Evolutionary conservation across 64 coral and sea anemone genomes (phyloP), one percentile per base, ranked within the genome.

Genomic region (Dendronephthya gigantea): DNA sequence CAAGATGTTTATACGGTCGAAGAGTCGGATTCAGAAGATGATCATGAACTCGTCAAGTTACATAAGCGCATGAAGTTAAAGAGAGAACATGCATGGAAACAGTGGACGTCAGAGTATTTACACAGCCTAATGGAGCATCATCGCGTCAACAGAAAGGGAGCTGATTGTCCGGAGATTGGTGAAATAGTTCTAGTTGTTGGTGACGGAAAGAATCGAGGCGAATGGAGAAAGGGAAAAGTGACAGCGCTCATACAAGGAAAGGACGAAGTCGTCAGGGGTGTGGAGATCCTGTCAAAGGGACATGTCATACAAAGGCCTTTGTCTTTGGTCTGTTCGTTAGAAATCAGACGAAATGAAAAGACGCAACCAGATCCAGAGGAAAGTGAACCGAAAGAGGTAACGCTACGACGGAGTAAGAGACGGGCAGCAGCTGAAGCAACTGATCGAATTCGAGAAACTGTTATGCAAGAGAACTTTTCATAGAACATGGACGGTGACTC

Each of bases 101-200:
- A 74, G 3, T 88, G 87, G 76, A 82, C 34, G 62, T 75, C 48
- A 12, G 85, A 87, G 62, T 87, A 87, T 76, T 81, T 82, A 31
- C 87, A 82, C 41, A 88, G 68, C 8, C 32, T 74, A 10, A 74
- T 74, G 68, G 68, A 74, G 30, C 68, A 74, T 74, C 68, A 74
- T 35, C 68, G 68, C 13, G 68, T 74, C 68, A 74, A 27, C 32
- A 74, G 25, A 27, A 28, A 35, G 68, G 68, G n/a, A 12, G 30
- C n/a, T 27, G 25, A 25, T 11, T 17, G n/a, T 74, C 68, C 68
- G 31, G 68, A 74, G 31, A 35, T 74, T 29, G 68, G 23, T 74
- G 2, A 74, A 74, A 74, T 74, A 35, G 68, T 74, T 29, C 25
- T 74, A 74, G 68, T 74, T 27, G n/a, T 74, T 27, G 68, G 68